Evolutionary conservation across 2,113 vertebrate genomes (phyloP), one percentile per base, ranked within the genome.

Genomic region (Brienomyrus longianalis): DNA sequence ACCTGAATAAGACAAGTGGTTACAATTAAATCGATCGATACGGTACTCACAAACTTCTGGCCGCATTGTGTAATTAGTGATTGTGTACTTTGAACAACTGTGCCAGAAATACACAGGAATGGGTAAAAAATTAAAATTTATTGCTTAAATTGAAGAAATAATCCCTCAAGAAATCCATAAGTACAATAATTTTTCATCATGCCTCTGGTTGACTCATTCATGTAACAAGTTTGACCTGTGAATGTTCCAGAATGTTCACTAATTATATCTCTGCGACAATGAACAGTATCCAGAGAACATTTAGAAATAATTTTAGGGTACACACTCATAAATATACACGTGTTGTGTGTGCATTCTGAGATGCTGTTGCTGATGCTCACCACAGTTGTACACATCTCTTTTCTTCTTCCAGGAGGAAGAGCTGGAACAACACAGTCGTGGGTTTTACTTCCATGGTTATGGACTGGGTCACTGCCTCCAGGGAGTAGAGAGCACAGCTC

Each of bases 361-460:
- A 31, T 31, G 31, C 31, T 31, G 31, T 1, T 31, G 1, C 31
- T n/a, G n/a, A n/a, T n/a, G 31, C 31, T 31, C 31, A 31, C 31
- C 31, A 31, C 31, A 31, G 31, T 31, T 31, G 31, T 31, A 31
- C 31, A 1, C 31, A 66, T 66, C 8, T 86, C 5, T 48, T 83
- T 13, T 77, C 77, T 52, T 80, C 11, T 0, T 89, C 6, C 27
- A 95, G 95, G 94, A 97, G 94, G 96, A 97, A 91, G 97, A 98
- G 93, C 96, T 97, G 93, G 94, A 95, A 0, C 94, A 96, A 91
- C 95, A 93, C 0, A 97, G 96, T 77, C 95, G 94, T 87, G 95
- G 92, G 91, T 97, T 95, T 92, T 97, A 97, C 92, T 95, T 97
- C 92, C 95, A 92, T 85, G 95, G 96, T 89, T 97, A 97, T 0